A percentile compares a stretch with the other conserved stretches of the same genome.
Evolutionary conservation across 2,888 invertebrate species (phyloP).

Genomic region (Selenia dentaria): DNA sequence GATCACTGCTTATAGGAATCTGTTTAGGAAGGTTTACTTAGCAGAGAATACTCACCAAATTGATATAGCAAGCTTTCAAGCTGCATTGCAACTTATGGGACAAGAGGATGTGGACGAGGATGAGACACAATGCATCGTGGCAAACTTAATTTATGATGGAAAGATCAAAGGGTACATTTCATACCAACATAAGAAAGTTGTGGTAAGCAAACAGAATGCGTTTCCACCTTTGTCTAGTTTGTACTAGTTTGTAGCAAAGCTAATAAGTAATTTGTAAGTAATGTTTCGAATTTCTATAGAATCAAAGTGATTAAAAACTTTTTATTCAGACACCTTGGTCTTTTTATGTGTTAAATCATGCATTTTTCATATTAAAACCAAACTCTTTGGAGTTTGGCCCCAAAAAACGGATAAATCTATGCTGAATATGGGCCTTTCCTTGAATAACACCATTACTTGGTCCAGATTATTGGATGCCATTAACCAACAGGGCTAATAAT

Average conservation of each 20-base stretch:
- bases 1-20: constrained; percentile 96
- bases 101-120: constrained; percentile 95
- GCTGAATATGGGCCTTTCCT: no score
- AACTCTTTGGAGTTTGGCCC: no score
- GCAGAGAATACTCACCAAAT: constrained; percentile 93
- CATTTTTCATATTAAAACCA: no score
- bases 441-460: no score
- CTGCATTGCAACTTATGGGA: constrained; percentile 92
- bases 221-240: constrained; percentile 92
- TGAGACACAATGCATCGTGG: constrained; percentile 98
- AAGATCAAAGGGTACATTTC: constrained; percentile 99
- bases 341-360: background rate
- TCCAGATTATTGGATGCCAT: no score
- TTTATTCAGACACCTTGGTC: background rate
- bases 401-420: no score
- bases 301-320: constrained; percentile 22
- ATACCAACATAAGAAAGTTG: constrained; percentile 97
- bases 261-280: constrained; percentile 9
- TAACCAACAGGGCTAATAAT: no score
- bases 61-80: constrained; percentile 92
- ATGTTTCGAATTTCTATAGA: constrained; percentile 17
- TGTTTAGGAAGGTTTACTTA: constrained; percentile 96
- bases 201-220: constrained; percentile 98
- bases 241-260: constrained; percentile 46
- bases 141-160: constrained; percentile 97